Evolutionary conservation across 1,140 invertebrate species (phyloP), one percentile per base, ranked within the genome.

Genomic region (Eueides isabella): DNA sequence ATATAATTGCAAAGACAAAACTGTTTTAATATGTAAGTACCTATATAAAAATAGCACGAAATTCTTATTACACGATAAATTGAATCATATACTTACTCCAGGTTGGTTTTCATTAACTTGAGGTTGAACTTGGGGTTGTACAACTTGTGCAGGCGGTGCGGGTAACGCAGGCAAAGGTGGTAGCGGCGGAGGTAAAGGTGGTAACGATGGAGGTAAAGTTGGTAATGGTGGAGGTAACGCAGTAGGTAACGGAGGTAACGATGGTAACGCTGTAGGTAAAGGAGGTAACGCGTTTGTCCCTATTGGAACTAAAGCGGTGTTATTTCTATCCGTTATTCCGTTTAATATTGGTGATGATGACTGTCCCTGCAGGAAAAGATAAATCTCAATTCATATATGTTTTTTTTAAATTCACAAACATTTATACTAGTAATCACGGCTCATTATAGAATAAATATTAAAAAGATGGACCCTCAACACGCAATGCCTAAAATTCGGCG

Each of bases 81-180:
- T 55, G 12, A 5, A 26, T 19, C 11, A 23, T 44, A 61, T 77
- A 85, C 82, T 79, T 84, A 55, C 82, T 71, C 78, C 80, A 26
- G 75, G 76, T 5, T 71, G 65, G 23, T 38, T 76, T 19, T 80
- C 78, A 41, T 5, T 74, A 55, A 4, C 9, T 26, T 55, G 48
- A 4, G 48, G 48, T 55, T 55, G 48, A 26, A 26, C 19, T 55
- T 55, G 48, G 12, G 48, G 23, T 23, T 55, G 48, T 23, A 31
- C 5, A 63, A 62, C 2, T 61, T 30, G 55, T n/a, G 48, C 48
- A n/a, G 67, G 23, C 38, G 48, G 19, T n/a, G 48, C 23, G 48
- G 48, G 48, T 11, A 55, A 55, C 11, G 48, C 48, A n/a, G 67
- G 30, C 38, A 23, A 23, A 0, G 19, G 2, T 3, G 48, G 48